Base-by-base conservation (phyloP, 2,797 vertebrate genomes). In the Melanogrammus aeglefinus region DNA sequence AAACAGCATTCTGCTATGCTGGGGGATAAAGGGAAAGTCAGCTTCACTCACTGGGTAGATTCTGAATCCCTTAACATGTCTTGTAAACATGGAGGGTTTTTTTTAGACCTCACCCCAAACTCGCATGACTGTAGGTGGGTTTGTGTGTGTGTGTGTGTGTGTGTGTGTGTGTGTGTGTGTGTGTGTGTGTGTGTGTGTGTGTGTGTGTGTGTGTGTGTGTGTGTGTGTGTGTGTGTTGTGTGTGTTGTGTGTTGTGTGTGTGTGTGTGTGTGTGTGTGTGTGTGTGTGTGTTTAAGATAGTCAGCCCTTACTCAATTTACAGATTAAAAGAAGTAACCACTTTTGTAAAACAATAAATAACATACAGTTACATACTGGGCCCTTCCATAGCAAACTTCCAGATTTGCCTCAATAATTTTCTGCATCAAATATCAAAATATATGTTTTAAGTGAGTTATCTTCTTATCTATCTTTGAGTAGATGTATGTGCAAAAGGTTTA, bases 11-110 rank as follows among this genome's bases (percentile, higher is more conserved):
- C 21, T 63, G 57, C 57, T 24, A 5, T 18, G 47, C 47, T 21
- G 47, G 47, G 44, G 80, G 84, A 86, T 86, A 84, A 84, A 86
- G 81, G 82, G 86, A 82, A 78, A 79, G 83, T 75, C 86, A 79
- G 57, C 80, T 86, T 85, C 79, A 77, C 77, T 82, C 83, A 80
- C 71, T 74, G 74, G 80, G 82, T 24, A 80, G 76, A 77, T 81
- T 70, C 13, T 8, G 78, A 85, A 85, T 86, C 75, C 71, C 82
- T 85, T 74, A 57, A 73, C 83, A 82, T 81, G 74, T 70, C 66
- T 81, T 63, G 57, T 63, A 63, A 63, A 63, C 57, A 63, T 63
- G 57, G 47, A 63, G 57, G 57, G 57, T 2, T 9, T 63, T 63
- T 57, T 24, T 63, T 63, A 24, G 6, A 63, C 18, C 57, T 63